Percentiles rank a stretch among this genome's conserved stretches.
These are phyloP conservation scores for Osmoderma eremita DNA, from an alignment of 2,888 invertebrate species.

Conservation along the genomic window DNA sequence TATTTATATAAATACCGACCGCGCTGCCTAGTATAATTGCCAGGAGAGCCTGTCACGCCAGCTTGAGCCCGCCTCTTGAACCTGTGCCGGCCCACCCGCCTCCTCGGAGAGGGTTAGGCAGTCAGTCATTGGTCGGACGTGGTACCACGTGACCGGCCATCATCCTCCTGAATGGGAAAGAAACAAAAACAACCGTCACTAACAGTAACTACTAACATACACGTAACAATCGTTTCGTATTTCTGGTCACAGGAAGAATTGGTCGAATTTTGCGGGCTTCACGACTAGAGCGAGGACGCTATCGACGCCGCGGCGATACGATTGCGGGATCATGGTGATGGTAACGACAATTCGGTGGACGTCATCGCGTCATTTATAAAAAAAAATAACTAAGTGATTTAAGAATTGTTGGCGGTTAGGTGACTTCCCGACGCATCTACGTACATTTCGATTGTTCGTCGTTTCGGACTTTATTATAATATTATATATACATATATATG, in stretches of 20 bases:
- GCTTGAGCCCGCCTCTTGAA: constrained; percentile 60
- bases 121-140: constrained; percentile 58
- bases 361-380: constrained; percentile 23
- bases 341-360: constrained; percentile 5
- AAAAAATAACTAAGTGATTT: neutral
- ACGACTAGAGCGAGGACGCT: constrained; percentile 24
- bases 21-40: constrained; percentile 58
- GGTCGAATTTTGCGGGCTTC: constrained; percentile 56
- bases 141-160: constrained; percentile 63
- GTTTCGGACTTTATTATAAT: too few species aligned
- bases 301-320: constrained; percentile 35
- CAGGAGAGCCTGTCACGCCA: constrained; percentile 60
- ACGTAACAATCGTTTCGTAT: constrained; percentile 64
- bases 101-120: constrained; percentile 63
- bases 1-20: constrained; percentile 52
- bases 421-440: too few species aligned
- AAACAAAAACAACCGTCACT: constrained; percentile 66
- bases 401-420: neutral
- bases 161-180: constrained; percentile 64
- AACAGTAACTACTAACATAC: constrained; percentile 64
- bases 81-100: constrained; percentile 63
- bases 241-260: constrained; percentile 58
- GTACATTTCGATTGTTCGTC: neutral
- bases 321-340: constrained; percentile 3
- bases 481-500: too few species aligned